These are phyloP conservation scores for Acleris laterana DNA, from an alignment of 2,888 invertebrate genomes.

Conservation along the genomic window DNA sequence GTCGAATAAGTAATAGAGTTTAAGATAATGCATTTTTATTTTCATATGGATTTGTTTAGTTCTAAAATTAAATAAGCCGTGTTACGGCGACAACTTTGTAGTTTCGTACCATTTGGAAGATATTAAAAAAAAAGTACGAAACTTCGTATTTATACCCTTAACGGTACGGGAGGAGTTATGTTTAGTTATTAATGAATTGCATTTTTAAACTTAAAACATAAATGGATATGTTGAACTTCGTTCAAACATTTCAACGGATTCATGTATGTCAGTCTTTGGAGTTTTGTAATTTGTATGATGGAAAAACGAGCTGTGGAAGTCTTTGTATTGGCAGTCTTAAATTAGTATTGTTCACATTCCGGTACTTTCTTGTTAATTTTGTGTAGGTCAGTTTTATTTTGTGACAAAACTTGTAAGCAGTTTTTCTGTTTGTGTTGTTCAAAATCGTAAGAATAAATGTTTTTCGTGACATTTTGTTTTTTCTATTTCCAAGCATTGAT, in stretches of 20 bases:
- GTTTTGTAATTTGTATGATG: background rate
- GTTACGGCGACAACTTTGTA: slow-evolving; percentile 34
- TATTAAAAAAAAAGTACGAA: slow-evolving; percentile 12
- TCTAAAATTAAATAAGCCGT: slow-evolving; percentile 28
- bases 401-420: slow-evolving; percentile 46
- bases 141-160: slow-evolving; percentile 18
- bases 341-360: slow-evolving; percentile 49
- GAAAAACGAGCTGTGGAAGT: background rate
- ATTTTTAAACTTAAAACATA: slow-evolving; percentile 34
- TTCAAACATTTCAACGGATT: slow-evolving; percentile 41
- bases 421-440: slow-evolving; percentile 32
- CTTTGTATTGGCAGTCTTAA: background rate
- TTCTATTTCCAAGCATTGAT: slow-evolving; percentile 37
- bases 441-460: slow-evolving; percentile 47
- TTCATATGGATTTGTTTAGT: slow-evolving; percentile 35
- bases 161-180: slow-evolving; percentile 6
- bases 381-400: slow-evolving; percentile 42
- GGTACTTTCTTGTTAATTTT: slow-evolving; percentile 43
- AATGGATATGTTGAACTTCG: slow-evolving; percentile 41
- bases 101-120: slow-evolving; percentile 26
- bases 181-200: slow-evolving; percentile 31
- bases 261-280: slow-evolving; percentile 39
- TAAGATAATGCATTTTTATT: slow-evolving; percentile 47
- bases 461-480: slow-evolving; percentile 43
- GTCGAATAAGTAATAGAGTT: slow-evolving; percentile 50